phyloP scores from a whole-genome alignment of 2,888 invertebrate species.

The Parapristionchus giblindavisi region DNA sequence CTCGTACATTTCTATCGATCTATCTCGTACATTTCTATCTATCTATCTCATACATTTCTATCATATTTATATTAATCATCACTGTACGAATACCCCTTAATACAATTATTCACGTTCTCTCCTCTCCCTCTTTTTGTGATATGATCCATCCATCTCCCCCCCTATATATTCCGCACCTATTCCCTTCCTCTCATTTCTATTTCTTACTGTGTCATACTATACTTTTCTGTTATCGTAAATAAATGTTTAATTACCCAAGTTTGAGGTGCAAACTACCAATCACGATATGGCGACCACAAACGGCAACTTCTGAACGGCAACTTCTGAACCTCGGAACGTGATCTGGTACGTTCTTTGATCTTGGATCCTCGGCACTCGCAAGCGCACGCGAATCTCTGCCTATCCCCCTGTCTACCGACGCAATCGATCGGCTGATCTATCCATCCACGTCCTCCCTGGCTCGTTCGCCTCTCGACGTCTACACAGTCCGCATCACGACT shows the following conservation, averaged over 20 bases:
- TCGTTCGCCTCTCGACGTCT: background rate
- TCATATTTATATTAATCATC: no score
- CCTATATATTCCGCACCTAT: background rate
- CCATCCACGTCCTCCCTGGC: background rate
- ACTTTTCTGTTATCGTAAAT: background rate
- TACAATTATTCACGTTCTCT: background rate
- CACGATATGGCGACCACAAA: constrained; percentile 1
- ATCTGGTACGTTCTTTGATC: no score
- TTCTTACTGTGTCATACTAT: background rate
- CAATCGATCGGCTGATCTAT: no score
- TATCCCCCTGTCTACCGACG: no score
- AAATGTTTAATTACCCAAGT: constrained; percentile 24
- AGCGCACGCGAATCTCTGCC: constrained; percentile 11
- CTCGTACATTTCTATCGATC: no score
- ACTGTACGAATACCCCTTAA: background rate
- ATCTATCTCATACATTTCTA: no score
- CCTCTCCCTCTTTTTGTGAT: background rate
- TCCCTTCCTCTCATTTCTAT: background rate
- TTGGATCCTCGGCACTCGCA: constrained; percentile 4
- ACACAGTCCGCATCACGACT: no score
- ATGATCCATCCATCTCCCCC: background rate
- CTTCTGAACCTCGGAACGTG: background rate
- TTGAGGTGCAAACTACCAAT: background rate
- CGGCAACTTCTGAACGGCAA: background rate
- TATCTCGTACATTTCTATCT: no score